These are phyloP conservation scores for Nymphicus hollandicus DNA, from an alignment of 2,113 vertebrate species.

Conservation along the genomic window DNA sequence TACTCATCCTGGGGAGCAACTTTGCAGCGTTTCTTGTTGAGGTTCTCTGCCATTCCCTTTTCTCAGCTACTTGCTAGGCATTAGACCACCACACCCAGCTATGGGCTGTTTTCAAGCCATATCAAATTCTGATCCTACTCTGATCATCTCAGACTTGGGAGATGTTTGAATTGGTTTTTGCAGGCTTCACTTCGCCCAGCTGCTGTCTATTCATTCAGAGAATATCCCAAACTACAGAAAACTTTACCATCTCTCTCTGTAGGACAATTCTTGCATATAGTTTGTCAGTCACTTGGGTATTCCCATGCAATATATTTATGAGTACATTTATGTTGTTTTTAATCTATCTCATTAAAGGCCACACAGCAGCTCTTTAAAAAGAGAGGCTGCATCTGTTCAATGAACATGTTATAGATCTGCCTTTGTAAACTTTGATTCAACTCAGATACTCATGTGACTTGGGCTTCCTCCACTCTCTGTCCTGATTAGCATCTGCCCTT, in stretches of 20 bases:
- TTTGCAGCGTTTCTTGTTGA: background rate
- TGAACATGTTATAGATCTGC: background rate
- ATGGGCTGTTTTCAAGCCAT: background rate
- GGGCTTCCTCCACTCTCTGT: background rate
- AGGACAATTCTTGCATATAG: background rate
- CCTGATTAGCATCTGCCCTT: background rate
- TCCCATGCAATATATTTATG: background rate
- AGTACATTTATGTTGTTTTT: background rate
- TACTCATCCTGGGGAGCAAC: background rate
- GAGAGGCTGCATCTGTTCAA: background rate
- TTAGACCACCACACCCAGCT: background rate
- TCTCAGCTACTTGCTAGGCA: background rate
- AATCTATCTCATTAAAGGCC: background rate
- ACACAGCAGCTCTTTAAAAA: background rate
- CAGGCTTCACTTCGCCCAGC: background rate
- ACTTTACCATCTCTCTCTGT: background rate
- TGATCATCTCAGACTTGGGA: background rate
- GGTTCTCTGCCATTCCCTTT: background rate
- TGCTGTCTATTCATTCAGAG: background rate
- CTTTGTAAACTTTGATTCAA: background rate
- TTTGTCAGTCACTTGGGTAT: background rate
- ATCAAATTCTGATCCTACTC: background rate
- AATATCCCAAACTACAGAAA: background rate
- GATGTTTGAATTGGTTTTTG: background rate
- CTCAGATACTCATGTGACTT: background rate